Percentiles rank a stretch among this genome's conserved stretches.
Evolutionary conservation across 2,888 invertebrate genomes (phyloP).

Genomic region (Dryobotodes eremita): DNA sequence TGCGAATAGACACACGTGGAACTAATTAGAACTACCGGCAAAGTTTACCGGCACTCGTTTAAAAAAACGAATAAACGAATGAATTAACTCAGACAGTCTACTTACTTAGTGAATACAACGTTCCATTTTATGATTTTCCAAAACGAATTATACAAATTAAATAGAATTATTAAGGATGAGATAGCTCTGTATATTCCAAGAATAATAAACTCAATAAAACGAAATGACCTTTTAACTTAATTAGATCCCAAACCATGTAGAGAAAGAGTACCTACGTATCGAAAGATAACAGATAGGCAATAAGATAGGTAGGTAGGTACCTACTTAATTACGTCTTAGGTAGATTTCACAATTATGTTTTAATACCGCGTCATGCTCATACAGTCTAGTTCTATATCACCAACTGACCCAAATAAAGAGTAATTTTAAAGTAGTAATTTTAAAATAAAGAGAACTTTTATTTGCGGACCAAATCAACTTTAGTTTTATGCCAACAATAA

Average conservation of each 20-base stretch:
- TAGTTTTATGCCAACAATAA: constrained; percentile 43
- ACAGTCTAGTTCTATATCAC: background rate
- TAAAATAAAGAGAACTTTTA: too few relatives aligned
- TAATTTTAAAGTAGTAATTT: constrained; percentile 39
- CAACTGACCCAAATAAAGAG: constrained; percentile 6
- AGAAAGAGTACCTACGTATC: background rate
- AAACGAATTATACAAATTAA: constrained; percentile 18
- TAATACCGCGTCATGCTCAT: background rate
- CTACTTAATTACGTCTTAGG: background rate
- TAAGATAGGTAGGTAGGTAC: background rate
- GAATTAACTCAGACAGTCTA: background rate
- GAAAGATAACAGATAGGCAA: background rate
- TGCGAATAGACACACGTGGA: background rate
- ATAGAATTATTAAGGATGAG: background rate
- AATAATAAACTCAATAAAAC: background rate
- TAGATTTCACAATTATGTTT: background rate
- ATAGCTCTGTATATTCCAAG: background rate
- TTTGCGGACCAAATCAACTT: constrained; percentile 50
- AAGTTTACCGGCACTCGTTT: background rate
- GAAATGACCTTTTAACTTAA: background rate
- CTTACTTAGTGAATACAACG: constrained; percentile 2
- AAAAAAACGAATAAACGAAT: constrained; percentile 3
- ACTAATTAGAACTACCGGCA: constrained; percentile 10
- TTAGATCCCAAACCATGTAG: background rate
- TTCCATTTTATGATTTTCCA: constrained; percentile 20